Evolutionary conservation across 1,140 invertebrate genomes (phyloP).

Genomic region (Cydia fagiglandana): DNA sequence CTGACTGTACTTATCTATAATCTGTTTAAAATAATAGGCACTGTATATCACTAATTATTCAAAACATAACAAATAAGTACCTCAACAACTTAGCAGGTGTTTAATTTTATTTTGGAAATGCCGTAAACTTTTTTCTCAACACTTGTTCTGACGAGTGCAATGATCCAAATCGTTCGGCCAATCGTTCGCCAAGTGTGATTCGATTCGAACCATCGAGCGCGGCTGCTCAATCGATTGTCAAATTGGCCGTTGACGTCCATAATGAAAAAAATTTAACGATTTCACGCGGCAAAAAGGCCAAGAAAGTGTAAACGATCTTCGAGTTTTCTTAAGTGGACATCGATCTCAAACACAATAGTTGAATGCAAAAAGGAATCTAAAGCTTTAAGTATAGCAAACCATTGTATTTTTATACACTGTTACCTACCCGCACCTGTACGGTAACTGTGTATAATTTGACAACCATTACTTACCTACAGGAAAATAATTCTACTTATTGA

Average conservation of each 20-base stretch:
- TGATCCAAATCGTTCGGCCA: constrained; percentile 2
- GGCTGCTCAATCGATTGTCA: constrained; percentile 32
- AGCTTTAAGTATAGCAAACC: no score
- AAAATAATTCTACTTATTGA: no score
- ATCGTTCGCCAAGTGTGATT: constrained; percentile 15
- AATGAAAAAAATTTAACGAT: neutral
- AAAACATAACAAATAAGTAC: no score
- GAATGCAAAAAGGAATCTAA: no score
- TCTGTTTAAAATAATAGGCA: neutral
- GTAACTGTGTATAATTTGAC: no score
- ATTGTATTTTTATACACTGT: no score
- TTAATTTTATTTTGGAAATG: neutral
- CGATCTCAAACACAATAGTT: no score
- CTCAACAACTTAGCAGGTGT: neutral
- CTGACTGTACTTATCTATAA: no score
- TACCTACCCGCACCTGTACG: no score
- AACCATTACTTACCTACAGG: neutral
- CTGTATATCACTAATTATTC: neutral
- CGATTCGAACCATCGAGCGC: constrained; percentile 23
- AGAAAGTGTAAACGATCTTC: neutral
- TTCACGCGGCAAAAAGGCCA: constrained; percentile 10
- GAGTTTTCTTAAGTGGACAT: neutral
- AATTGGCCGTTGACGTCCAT: constrained; percentile 20
- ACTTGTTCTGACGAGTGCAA: constrained; percentile 10
- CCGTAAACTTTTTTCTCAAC: neutral